A percentile compares a stretch with the other conserved stretches of the same genome.
phyloP scores from a whole-genome alignment of 2,113 vertebrate genomes.

The Podocnemis expansa region DNA sequence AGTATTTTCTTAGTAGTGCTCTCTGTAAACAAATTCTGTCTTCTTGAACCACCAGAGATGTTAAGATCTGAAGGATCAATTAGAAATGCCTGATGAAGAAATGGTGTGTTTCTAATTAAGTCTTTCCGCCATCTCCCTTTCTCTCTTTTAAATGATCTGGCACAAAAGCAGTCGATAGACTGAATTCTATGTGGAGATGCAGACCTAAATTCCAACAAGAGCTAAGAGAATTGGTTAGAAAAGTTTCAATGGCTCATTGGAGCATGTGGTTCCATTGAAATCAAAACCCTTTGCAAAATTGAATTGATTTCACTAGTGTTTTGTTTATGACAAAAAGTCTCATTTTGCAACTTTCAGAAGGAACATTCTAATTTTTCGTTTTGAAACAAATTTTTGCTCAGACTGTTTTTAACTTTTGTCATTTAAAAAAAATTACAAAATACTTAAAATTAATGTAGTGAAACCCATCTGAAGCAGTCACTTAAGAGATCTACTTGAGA shows the following conservation, averaged over 20 bases:
- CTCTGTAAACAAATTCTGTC: not conserved
- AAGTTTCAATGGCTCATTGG: not conserved
- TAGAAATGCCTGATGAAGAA: slow-evolving; percentile 22
- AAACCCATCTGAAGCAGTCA: not conserved
- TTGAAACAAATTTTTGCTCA: not conserved
- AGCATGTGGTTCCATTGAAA: not conserved
- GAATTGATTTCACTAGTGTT: not conserved
- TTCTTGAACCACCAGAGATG: slow-evolving; percentile 2
- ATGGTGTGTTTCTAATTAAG: not conserved
- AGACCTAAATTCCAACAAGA: not conserved
- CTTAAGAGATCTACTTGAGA: not conserved
- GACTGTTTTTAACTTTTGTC: not conserved
- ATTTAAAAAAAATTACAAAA: not conserved
- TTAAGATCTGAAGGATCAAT: not conserved
- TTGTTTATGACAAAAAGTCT: not conserved
- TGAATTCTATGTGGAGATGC: not conserved
- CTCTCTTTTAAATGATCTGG: not conserved
- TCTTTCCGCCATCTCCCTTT: not conserved
- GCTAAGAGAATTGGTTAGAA: not conserved
- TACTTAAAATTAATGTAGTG: not conserved
- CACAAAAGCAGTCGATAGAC: not conserved
- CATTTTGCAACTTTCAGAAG: not conserved
- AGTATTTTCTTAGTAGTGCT: not conserved
- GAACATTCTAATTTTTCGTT: not conserved
- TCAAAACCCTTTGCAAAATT: not conserved